Evolutionary conservation across 2,888 invertebrate species (phyloP), one percentile per base, ranked within the genome.

Genomic region (Sarcophaga rosellei): DNA sequence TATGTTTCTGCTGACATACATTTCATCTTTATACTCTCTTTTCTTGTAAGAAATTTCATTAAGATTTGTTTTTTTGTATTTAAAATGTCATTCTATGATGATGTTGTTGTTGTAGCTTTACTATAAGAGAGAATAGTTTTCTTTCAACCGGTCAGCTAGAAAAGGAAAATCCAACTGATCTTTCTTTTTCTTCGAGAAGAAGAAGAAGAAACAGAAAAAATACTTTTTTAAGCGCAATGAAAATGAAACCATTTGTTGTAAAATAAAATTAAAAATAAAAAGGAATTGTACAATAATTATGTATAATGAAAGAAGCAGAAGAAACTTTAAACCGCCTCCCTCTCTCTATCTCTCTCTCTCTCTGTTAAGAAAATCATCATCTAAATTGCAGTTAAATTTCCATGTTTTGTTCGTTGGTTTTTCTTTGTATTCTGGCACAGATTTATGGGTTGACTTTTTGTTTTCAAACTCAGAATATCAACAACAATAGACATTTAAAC

Each of bases 401-500:
- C 17, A 4, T 47, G 15, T 47, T 47, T 47, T 47, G 15, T 47
- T 2, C 35, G 47, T 47, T 15, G 47, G 3, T 15, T 53, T 53
- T 53, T 47, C 6, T 47, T 53, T 12, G 1, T 1, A 53, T 3
- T 12, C 53, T 53, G 53, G 17, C 53, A 53, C 17, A 53, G 53
- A 53, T 17, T 53, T 53, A 53, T 5, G 53, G 8, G 53, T 5
- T 53, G 53, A 53, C 4, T 53, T 53, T 53, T 53, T 53, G 12
- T 53, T 53, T 53, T 53, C 53, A 15, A 15, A 17, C 17, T 53
- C 53, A 53, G 53, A 53, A 53, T 53, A 53, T 53, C 53, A 53
- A 53, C 53, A 53, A 53, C 53, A 53, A 53, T 47, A 17, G 53
- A 53, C 15, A 15, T 53, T 15, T 0, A 84, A 84, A 78, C 86